phyloP scores from a whole-genome alignment of 1,140 invertebrate species.

The Drosophila seguyi region DNA sequence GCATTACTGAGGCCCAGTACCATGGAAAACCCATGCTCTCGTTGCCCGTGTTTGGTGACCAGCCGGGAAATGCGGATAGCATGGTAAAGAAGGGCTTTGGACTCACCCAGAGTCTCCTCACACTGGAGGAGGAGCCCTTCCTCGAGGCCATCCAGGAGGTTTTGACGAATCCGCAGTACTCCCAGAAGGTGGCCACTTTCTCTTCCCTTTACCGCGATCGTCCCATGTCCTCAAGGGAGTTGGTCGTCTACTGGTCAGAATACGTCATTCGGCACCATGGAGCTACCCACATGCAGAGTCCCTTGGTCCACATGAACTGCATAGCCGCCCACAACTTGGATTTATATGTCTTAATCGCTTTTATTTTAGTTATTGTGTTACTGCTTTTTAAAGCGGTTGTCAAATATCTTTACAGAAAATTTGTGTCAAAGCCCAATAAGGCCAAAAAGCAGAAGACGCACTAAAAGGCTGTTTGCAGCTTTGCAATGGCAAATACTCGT shows the following conservation, averaged over 20 bases:
- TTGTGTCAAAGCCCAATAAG: too few species aligned
- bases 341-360: slow-evolving; percentile 31
- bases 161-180: slow-evolving; percentile 62
- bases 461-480: too few species aligned
- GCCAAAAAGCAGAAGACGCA: too few species aligned
- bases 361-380: not conserved
- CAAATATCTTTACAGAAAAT: not conserved
- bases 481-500: not conserved
- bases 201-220: slow-evolving; percentile 71
- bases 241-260: slow-evolving; percentile 84
- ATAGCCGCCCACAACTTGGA: slow-evolving; percentile 60
- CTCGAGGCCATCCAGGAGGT: slow-evolving; percentile 40
- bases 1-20: slow-evolving; percentile 86
- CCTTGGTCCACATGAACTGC: slow-evolving; percentile 78
- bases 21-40: slow-evolving; percentile 86
- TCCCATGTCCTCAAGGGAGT: slow-evolving; percentile 68
- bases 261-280: slow-evolving; percentile 85
- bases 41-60: slow-evolving; percentile 85
- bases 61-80: slow-evolving; percentile 55
- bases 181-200: slow-evolving; percentile 45
- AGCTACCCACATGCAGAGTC: slow-evolving; percentile 70
- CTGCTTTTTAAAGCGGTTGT: not conserved
- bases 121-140: slow-evolving; percentile 86
- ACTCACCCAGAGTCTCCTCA: slow-evolving; percentile 74
- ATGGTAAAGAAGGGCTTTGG: slow-evolving; percentile 59